Evolutionary conservation across 2,888 invertebrate species (phyloP).

Genomic region (Linnaemya vulpina): DNA sequence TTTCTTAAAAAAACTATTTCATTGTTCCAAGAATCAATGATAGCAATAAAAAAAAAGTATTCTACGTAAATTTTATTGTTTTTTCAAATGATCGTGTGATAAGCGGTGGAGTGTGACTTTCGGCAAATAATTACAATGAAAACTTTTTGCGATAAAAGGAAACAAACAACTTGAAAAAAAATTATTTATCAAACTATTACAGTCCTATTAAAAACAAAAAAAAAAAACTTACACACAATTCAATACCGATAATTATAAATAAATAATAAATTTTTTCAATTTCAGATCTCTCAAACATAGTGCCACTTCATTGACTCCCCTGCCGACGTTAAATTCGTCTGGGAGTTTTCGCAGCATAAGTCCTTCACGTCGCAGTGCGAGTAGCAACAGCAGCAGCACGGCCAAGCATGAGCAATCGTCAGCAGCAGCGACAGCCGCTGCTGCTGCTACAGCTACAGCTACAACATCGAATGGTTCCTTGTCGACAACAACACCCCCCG

Average conservation of each 20-base stretch:
- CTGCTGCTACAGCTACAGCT: constrained; percentile 67
- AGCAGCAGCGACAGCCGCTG: constrained; percentile 71
- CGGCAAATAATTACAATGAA: constrained; percentile 9
- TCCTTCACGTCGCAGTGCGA: constrained; percentile 75
- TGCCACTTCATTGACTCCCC: constrained; percentile 74
- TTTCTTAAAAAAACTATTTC: constrained; percentile 14
- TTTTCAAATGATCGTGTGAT: not conserved
- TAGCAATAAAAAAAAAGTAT: constrained; percentile 13
- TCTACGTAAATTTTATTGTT: not conserved
- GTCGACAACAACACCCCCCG: constrained; percentile 73
- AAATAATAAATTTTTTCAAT: not conserved
- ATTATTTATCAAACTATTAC: not conserved
- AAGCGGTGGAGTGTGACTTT: not conserved
- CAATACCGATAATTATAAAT: not conserved
- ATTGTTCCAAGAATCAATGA: constrained; percentile 34
- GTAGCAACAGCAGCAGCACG: constrained; percentile 76
- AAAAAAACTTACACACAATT: not conserved
- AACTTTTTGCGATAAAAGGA: not conserved
- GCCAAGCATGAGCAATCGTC: constrained; percentile 76
- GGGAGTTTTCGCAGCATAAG: constrained; percentile 78
- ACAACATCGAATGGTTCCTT: constrained; percentile 65
- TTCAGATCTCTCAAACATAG: constrained; percentile 77
- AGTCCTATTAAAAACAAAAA: not conserved
- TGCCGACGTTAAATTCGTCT: constrained; percentile 75
- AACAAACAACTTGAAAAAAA: not conserved